Evolutionary conservation across 92 coral and sea anemone genomes (phyloP).

Genomic region (Porites lobata): DNA sequence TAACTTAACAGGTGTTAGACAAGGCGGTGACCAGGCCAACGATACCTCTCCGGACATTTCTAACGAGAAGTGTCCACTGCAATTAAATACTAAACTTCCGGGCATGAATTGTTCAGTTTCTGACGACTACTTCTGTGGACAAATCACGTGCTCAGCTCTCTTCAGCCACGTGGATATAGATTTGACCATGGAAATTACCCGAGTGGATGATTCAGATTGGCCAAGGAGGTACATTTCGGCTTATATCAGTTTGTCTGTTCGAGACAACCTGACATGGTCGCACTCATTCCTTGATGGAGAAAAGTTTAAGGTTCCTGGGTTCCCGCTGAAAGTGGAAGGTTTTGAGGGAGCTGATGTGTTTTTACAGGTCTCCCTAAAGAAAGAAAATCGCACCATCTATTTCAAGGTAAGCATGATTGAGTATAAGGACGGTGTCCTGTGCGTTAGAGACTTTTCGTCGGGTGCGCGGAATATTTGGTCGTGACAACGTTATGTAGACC

Average conservation of each 20-base stretch:
- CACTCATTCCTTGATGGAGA: slow-evolving; percentile 23
- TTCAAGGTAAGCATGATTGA: slow-evolving; percentile 14
- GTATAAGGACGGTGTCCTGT: no score
- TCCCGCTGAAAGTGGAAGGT: slow-evolving; percentile 26
- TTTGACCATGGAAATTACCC: slow-evolving; percentile 2
- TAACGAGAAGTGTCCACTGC: slow-evolving; percentile 5
- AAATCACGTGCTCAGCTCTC: slow-evolving; percentile 42
- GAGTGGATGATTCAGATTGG: background rate
- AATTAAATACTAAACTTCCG: slow-evolving; percentile 2
- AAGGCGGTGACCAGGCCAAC: background rate
- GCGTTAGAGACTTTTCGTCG: no score
- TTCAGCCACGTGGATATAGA: slow-evolving; percentile 3
- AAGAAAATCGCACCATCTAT: slow-evolving; percentile 9
- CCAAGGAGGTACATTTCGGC: background rate
- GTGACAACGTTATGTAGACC: no score
- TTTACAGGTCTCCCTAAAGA: slow-evolving; percentile 3
- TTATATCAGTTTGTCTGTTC: slow-evolving; percentile 17
- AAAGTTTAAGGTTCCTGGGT: slow-evolving; percentile 9
- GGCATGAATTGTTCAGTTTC: background rate
- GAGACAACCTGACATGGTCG: slow-evolving; percentile 22
- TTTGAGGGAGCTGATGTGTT: slow-evolving; percentile 19
- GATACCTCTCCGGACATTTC: background rate
- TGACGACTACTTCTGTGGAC: slow-evolving; percentile 16
- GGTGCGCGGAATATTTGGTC: no score
- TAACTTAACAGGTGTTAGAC: background rate